These are phyloP conservation scores for Siphlonurus alternatus DNA, from an alignment of 2,888 invertebrate genomes.

Conservation along the genomic window DNA sequence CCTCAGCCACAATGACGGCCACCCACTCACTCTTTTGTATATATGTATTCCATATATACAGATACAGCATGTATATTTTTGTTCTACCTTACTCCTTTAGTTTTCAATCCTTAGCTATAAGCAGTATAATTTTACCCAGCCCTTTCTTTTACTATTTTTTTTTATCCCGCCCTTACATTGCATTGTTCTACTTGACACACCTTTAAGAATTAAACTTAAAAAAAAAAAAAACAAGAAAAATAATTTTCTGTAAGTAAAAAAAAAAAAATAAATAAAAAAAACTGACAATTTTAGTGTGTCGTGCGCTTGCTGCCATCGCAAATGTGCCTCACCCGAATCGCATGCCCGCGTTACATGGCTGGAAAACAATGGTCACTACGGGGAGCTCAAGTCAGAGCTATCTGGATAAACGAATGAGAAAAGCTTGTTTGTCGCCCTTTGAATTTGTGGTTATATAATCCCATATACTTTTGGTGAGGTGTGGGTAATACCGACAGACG, in stretches of 20 bases:
- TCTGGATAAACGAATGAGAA: too few species aligned
- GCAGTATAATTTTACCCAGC: not conserved
- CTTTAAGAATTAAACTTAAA: not conserved
- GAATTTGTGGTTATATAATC: too few species aligned
- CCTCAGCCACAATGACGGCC: not conserved
- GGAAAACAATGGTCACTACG: not conserved
- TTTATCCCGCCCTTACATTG: not conserved
- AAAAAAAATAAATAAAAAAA: too few species aligned
- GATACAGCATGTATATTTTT: too few species aligned
- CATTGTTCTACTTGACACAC: not conserved
- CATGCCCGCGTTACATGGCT: not conserved
- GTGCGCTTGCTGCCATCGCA: not conserved
- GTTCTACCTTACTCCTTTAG: not conserved
- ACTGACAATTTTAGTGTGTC: not conserved
- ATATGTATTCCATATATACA: too few species aligned
- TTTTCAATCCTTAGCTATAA: not conserved
- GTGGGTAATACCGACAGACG: too few species aligned
- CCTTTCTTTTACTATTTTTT: not conserved
- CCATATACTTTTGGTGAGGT: too few species aligned
- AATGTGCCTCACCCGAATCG: not conserved
- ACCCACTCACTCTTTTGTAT: not conserved
- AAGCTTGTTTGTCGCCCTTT: too few species aligned
- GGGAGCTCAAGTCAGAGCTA: too few species aligned
- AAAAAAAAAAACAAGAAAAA: too few species aligned
- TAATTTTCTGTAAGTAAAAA: too few species aligned